Evolutionary conservation across 2,888 invertebrate genomes (phyloP).

Genomic region (Zonitis immaculata): DNA sequence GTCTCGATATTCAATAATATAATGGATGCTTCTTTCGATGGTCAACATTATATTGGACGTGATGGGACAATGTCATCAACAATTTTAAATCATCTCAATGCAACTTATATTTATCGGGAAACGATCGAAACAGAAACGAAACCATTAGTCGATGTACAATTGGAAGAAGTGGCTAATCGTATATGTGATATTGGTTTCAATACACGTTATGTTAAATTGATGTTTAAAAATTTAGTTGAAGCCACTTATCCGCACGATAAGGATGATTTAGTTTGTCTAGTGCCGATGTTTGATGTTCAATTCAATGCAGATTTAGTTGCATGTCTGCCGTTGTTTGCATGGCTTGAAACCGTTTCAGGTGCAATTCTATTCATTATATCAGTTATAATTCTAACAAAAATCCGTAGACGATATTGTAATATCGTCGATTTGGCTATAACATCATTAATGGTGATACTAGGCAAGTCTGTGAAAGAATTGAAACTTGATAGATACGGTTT

Average conservation of each 20-base stretch:
- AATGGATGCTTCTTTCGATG: slow-evolving; percentile 11
- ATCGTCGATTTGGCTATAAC: neutral
- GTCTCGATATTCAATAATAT: slow-evolving; percentile 22
- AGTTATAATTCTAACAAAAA: neutral
- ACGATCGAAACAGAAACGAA: slow-evolving; percentile 8
- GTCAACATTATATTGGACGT: slow-evolving; percentile 8
- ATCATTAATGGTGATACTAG: slow-evolving; percentile 3
- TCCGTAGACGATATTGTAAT: neutral
- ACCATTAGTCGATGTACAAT: slow-evolving; percentile 15
- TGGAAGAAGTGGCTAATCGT: slow-evolving; percentile 22
- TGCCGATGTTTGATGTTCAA: slow-evolving; percentile 10
- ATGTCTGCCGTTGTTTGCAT: slow-evolving; percentile 9
- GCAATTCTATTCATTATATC: slow-evolving; percentile 6
- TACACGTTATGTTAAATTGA: slow-evolving; percentile 19
- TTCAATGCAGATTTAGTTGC: slow-evolving; percentile 3
- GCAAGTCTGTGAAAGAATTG: slow-evolving; percentile 6
- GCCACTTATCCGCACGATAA: slow-evolving; percentile 24
- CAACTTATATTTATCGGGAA: slow-evolving; percentile 15
- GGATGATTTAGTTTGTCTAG: slow-evolving; percentile 22
- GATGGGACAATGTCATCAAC: slow-evolving; percentile 19
- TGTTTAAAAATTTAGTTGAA: slow-evolving; percentile 22
- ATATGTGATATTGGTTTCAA: slow-evolving; percentile 19
- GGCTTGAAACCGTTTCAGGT: slow-evolving; percentile 8
- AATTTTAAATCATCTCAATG: slow-evolving; percentile 19
- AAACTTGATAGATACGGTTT: neutral